A percentile compares a stretch with the other conserved stretches of the same genome.
Conservation (phyloP, 2,797 vertebrate species). For the Sebastes ruberrimus region DNA sequence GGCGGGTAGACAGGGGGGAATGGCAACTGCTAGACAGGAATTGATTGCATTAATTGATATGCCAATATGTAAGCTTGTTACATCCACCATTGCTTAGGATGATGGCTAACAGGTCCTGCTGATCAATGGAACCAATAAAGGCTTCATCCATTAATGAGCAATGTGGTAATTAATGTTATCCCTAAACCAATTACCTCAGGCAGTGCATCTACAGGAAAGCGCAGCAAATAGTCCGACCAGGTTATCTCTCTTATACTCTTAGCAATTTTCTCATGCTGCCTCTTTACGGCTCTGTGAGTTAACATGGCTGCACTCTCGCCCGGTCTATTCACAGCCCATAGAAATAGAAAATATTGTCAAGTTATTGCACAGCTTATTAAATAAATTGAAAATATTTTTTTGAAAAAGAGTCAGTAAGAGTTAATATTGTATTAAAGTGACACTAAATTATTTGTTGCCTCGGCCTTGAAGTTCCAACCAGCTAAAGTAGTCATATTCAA, state of each 20-base stretch:
- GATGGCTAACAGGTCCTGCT: conserved; percentile 96
- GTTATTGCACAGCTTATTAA: conserved; percentile 23
- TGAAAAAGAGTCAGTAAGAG: not conserved
- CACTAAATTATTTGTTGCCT: conserved; percentile 5
- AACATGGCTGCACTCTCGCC: conserved; percentile 14
- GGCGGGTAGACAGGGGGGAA: conserved; percentile 72
- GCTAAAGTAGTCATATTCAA: conserved; percentile 17
- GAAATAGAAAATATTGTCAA: not conserved
- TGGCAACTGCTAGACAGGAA: conserved; percentile 96
- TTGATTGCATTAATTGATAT: conserved; percentile 99
- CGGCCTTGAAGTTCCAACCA: not conserved
- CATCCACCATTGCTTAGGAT: conserved; percentile 98
- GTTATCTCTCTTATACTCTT: conserved; percentile 77
- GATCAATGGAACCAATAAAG: conserved; percentile 99
- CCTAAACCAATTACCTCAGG: conserved; percentile 95
- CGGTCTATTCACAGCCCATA: conserved; percentile 14
- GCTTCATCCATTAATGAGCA: conserved; percentile 99
- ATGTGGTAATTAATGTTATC: conserved; percentile 99
- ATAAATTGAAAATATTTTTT: conserved; percentile 25
- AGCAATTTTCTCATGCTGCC: conserved; percentile 45
- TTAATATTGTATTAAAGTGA: conserved; percentile 18
- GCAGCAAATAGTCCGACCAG: conserved; percentile 74
- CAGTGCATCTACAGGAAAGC: conserved; percentile 83
- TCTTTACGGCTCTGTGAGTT: conserved; percentile 49
- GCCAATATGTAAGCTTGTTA: conserved; percentile 99